Conservation (phyloP, 2,797 vertebrate species). For the Potorous gilbertii region DNA sequence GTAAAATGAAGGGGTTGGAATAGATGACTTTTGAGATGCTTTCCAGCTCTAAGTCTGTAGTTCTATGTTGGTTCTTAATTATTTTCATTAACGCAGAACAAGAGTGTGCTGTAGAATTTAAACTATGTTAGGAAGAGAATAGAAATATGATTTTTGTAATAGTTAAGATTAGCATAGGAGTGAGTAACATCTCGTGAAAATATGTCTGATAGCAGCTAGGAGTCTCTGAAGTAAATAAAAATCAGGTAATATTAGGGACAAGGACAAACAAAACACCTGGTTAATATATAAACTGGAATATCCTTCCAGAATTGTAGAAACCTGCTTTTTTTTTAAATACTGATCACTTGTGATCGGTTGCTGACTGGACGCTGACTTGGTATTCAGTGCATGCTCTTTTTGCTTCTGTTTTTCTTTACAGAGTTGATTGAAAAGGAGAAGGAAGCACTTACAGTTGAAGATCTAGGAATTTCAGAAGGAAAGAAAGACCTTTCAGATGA, state of each 20-base stretch:
- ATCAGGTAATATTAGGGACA: neutral
- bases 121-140: neutral
- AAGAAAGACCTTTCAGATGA: conserved; percentile 74
- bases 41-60: neutral
- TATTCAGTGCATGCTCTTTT: neutral
- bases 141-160: neutral
- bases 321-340: neutral
- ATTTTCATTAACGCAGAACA: neutral
- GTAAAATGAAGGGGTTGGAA: neutral
- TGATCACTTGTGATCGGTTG: neutral
- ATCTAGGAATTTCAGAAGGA: conserved; percentile 77
- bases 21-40: neutral
- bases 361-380: neutral
- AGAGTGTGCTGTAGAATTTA: neutral
- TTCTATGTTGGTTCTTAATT: neutral
- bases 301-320: neutral
- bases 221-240: neutral
- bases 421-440: conserved; percentile 77
- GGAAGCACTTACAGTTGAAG: conserved; percentile 67
- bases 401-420: conserved; percentile 64
- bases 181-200: neutral
- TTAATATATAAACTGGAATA: neutral
- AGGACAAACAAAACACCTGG: neutral
- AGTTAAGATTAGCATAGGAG: neutral
- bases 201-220: neutral